Evolutionary conservation across 2,888 invertebrate species (phyloP).

Genomic region (Lutraria lutraria): DNA sequence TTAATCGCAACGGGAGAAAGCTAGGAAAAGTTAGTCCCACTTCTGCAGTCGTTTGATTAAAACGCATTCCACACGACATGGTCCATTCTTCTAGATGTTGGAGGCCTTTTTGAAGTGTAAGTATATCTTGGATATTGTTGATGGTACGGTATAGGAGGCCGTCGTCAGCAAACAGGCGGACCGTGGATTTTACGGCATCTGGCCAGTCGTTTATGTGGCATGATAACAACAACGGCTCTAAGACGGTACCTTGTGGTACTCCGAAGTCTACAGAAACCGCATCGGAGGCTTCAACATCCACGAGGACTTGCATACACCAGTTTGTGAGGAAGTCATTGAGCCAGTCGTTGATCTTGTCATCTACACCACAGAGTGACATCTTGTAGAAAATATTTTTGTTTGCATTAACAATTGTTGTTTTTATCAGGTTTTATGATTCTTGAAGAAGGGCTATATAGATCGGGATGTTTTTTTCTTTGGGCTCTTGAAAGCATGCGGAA

Average conservation of each 20-base stretch:
- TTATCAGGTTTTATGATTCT: too few species aligned
- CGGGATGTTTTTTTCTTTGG: too few species aligned
- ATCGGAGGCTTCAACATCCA: neutral
- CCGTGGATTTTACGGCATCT: neutral
- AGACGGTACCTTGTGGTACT: neutral
- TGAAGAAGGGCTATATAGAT: too few species aligned
- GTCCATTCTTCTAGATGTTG: conserved; percentile 52
- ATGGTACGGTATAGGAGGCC: neutral
- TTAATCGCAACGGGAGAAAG: too few species aligned
- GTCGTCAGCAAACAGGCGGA: neutral
- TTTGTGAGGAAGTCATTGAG: neutral
- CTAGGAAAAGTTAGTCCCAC: too few species aligned
- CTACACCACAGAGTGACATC: too few species aligned
- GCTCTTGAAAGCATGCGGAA: too few species aligned
- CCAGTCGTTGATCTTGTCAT: neutral
- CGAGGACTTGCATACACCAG: neutral
- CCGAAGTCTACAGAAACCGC: neutral
- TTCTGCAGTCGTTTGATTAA: too few species aligned
- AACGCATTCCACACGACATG: conserved; percentile 53
- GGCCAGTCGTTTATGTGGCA: neutral
- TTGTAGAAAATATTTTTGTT: too few species aligned
- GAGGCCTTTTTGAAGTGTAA: conserved; percentile 40
- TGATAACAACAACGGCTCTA: neutral
- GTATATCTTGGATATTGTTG: neutral
- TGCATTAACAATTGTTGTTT: too few species aligned